These are phyloP conservation scores for Buceros bicornis DNA, from an alignment of 2,797 vertebrate species.

Conservation along the genomic window DNA sequence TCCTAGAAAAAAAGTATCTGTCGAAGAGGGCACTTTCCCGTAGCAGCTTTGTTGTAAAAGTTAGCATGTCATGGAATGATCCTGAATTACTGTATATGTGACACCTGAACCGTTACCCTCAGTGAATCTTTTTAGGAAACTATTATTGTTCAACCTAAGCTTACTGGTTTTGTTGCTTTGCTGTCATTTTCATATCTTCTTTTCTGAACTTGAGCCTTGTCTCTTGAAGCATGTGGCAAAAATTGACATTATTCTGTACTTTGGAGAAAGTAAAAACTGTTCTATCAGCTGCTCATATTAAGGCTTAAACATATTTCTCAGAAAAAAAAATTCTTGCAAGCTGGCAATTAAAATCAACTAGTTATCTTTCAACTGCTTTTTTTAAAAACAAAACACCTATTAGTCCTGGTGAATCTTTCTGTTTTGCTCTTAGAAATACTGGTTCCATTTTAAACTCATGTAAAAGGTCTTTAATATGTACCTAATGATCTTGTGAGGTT, in stretches of 20 bases:
- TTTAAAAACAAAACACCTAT: not conserved
- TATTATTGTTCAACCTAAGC: not conserved
- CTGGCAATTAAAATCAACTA: not conserved
- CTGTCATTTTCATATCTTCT: not conserved
- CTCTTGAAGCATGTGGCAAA: not conserved
- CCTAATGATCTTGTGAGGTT: not conserved
- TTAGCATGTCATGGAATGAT: not conserved
- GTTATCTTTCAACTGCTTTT: not conserved
- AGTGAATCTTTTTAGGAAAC: not conserved
- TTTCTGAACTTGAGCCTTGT: not conserved
- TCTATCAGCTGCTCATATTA: not conserved
- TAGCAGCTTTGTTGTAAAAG: not conserved
- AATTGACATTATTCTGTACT: not conserved
- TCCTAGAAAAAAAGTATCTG: not conserved
- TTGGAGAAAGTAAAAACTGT: not conserved
- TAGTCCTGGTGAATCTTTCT: fast-evolving
- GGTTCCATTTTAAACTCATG: not conserved
- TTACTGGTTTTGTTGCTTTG: not conserved
- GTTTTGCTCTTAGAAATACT: not conserved
- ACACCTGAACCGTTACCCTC: not conserved
- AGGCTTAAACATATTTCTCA: not conserved
- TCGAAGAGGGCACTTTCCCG: not conserved
- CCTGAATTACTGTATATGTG: not conserved
- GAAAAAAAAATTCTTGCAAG: not conserved
- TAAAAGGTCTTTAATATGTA: not conserved